phyloP scores from a whole-genome alignment of 2,797 vertebrate species.

The Eutrigla gurnardus region DNA sequence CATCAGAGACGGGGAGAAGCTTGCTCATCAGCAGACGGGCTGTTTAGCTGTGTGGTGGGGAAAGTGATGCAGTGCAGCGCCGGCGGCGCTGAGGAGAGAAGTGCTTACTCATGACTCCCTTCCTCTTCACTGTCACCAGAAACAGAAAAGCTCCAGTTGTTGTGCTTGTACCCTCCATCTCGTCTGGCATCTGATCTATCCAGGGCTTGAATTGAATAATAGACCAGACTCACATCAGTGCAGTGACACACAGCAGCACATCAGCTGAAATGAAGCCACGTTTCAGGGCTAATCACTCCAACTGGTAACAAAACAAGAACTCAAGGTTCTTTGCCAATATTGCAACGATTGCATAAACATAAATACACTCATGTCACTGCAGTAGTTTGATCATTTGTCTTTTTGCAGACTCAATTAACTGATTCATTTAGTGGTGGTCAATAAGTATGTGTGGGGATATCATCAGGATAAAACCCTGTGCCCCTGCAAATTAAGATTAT shows the following conservation, averaged over 20 bases:
- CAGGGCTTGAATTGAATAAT: slow-evolving; percentile 89
- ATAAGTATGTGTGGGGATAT: too few relatives aligned
- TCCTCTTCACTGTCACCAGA: slow-evolving; percentile 90
- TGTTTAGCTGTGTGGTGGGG: slow-evolving; percentile 32
- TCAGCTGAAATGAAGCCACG: slow-evolving; percentile 16
- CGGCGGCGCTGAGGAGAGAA: slow-evolving; percentile 37
- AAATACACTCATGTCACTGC: slow-evolving; percentile 33
- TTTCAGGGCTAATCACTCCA: slow-evolving; percentile 10
- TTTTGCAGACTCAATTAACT: not conserved
- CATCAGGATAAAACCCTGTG: too few relatives aligned
- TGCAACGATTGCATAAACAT: not conserved
- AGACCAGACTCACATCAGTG: slow-evolving; percentile 69
- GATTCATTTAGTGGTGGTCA: not conserved
- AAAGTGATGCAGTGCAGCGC: slow-evolving; percentile 52
- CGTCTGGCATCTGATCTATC: slow-evolving; percentile 90
- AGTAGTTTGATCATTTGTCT: too few relatives aligned
- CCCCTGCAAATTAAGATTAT: not conserved
- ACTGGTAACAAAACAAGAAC: not conserved
- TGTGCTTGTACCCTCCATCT: slow-evolving; percentile 95
- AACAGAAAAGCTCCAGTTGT: slow-evolving; percentile 93
- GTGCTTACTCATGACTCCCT: slow-evolving; percentile 93
- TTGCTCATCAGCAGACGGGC: too few relatives aligned
- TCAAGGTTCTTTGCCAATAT: not conserved
- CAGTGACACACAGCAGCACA: not conserved
- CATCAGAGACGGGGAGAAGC: slow-evolving; percentile 22